These are phyloP conservation scores for Acanthis flammea DNA, from an alignment of 2,797 vertebrate genomes.

Conservation along the genomic window DNA sequence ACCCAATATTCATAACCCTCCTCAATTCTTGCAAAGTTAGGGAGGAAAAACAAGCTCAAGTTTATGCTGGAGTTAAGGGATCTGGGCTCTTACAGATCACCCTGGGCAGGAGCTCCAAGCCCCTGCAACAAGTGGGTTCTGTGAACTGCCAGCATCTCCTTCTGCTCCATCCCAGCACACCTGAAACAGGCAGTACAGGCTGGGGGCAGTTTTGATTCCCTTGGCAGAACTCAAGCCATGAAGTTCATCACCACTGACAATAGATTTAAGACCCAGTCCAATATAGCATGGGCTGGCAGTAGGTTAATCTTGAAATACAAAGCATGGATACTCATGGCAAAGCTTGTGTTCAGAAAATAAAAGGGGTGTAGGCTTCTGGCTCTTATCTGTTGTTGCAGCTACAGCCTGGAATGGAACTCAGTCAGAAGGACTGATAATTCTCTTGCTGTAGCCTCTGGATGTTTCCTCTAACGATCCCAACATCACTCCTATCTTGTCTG, in stretches of 20 bases:
- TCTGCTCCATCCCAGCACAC: rapidly evolving
- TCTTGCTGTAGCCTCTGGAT: slow-evolving; percentile 14
- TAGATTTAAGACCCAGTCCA: background rate
- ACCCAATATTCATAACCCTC: background rate
- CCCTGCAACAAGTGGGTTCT: rapidly evolving
- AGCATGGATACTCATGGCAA: background rate
- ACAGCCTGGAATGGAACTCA: slow-evolving; percentile 6
- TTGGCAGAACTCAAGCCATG: rapidly evolving
- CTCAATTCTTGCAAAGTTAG: background rate
- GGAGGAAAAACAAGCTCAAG: background rate
- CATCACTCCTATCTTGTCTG: slow-evolving; percentile 31
- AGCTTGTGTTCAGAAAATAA: background rate
- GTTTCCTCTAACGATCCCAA: slow-evolving; percentile 31
- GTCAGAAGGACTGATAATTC: background rate
- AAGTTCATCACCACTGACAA: background rate
- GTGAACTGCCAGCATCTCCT: background rate
- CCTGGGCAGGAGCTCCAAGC: background rate
- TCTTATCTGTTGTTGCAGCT: slow-evolving; percentile 38
- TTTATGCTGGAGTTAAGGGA: background rate
- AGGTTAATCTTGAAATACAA: background rate
- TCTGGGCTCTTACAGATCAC: background rate
- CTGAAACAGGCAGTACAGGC: rapidly evolving
- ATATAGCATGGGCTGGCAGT: background rate
- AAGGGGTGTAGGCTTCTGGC: background rate
- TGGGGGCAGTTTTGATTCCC: background rate